A percentile compares a stretch with the other conserved stretches of the same genome.
Conservation (phyloP, 2,797 vertebrate species). For the Octomys mimax region DNA sequence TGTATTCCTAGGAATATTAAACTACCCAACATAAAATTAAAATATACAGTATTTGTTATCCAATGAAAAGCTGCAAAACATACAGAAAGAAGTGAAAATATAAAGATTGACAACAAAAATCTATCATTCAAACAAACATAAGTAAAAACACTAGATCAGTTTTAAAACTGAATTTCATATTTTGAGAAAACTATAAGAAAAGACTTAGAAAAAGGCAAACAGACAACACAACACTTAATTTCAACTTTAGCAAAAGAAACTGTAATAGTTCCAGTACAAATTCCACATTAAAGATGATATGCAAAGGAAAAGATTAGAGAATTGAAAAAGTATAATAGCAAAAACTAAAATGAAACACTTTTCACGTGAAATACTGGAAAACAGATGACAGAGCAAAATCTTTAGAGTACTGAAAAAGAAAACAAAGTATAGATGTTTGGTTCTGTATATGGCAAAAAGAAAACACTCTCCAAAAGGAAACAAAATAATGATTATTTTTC, state of each 20-base stretch:
- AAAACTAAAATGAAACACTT: neutral
- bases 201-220: neutral
- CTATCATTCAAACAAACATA: neutral
- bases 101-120: neutral
- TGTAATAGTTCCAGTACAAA: neutral
- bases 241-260: neutral
- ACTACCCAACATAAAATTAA: neutral
- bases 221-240: neutral
- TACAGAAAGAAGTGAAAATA: neutral
- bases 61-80: neutral
- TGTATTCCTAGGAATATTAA: neutral
- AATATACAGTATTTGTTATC: neutral
- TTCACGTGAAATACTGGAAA: neutral
- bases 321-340: neutral
- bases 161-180: neutral
- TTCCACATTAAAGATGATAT: neutral
- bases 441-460: neutral
- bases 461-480: neutral
- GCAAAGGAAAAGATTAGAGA: neutral
- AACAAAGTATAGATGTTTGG: neutral
- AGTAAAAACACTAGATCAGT: neutral
- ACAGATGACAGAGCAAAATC: neutral
- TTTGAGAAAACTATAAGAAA: neutral
- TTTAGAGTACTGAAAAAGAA: neutral
- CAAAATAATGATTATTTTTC: neutral